Conservation (phyloP, 2,113 vertebrate genomes). For the Tetraodon nigroviridis region DNA sequence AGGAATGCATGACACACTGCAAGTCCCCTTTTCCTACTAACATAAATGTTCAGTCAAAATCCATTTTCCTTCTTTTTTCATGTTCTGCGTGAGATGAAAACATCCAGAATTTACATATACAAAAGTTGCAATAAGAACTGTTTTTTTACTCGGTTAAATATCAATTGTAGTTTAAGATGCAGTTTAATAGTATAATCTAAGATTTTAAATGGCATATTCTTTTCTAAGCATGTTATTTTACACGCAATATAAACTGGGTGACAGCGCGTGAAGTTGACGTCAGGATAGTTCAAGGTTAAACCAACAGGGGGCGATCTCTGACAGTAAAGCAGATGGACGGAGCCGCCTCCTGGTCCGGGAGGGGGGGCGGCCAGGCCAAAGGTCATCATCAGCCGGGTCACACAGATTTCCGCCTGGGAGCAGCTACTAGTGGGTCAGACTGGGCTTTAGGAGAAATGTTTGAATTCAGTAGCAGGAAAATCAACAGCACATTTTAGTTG, state of each 20-base stretch:
- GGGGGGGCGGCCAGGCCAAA: constrained; percentile 5
- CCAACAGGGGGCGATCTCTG: constrained; percentile 66
- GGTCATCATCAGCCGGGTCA: constrained; percentile 7
- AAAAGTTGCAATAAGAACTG: too few relatives aligned
- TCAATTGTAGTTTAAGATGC: too few relatives aligned
- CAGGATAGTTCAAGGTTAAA: constrained; percentile 7
- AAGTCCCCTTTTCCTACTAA: constrained; percentile 18
- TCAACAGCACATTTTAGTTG: too few relatives aligned
- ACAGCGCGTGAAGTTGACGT: too few relatives aligned
- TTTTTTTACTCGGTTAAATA: too few relatives aligned
- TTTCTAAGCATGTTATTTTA: too few relatives aligned
- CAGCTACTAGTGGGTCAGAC: neutral
- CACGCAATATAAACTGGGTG: too few relatives aligned
- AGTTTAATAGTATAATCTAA: too few relatives aligned
- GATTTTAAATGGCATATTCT: too few relatives aligned
- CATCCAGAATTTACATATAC: too few relatives aligned
- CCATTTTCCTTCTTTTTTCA: constrained; percentile 1
- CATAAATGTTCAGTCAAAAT: constrained; percentile 19
- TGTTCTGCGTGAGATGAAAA: neutral
- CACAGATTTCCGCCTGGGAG: neutral
- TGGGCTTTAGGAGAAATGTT: neutral
- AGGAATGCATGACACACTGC: constrained; percentile 36
- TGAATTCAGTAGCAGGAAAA: too few relatives aligned
- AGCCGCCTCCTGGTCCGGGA: neutral
- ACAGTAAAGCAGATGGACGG: constrained; percentile 30